Evolutionary conservation across 1,140 invertebrate species (phyloP), one percentile per base, ranked within the genome.

Genomic region (Trichonephila inaurata): DNA sequence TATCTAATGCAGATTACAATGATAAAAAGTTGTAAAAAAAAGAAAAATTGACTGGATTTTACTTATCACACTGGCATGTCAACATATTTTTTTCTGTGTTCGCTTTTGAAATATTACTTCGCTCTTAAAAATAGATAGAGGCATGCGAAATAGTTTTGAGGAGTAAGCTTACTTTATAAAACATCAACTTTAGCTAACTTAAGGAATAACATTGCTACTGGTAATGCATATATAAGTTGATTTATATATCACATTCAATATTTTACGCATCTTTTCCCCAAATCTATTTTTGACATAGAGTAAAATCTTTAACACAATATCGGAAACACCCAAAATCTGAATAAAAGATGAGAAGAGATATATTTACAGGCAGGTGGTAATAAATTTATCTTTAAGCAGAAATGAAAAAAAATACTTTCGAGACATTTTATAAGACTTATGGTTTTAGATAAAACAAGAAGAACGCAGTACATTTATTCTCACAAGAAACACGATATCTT

Each of bases 191-290:
- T 18, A 33, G 28, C 12, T 4, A 66, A 1, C 28, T 8, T 18
- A 77, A 40, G 72, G 4, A 77, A 33, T 77, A 21, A 64, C 62
- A 51, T 64, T 64, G 62, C 12, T 24, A 12, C 18, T 40, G 72
- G 28, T 77, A 14, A 28, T 18, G 72, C 28, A 19, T 40, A 40
- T 40, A 40, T 33, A 40, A 18, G 72, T 77, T 77, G 72, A 77
- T 77, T 77, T 77, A n/a, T n/a, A n/a, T n/a, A 77, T 77, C 72
- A 14, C 72, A 18, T 40, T 77, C 72, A 77, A 77, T 77, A 77
- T 77, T 77, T 77, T 77, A 77, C 16, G 28, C 28, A 33, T 77
- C 72, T 77, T 40, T 40, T 21, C 10, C 72, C 33, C 24, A 16
- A 77, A 77, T 33, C 24, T 77, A 16, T 77, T 77, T 28, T 18